Base-by-base conservation (phyloP, 2,888 invertebrate genomes). In the Watsonalla binaria region DNA sequence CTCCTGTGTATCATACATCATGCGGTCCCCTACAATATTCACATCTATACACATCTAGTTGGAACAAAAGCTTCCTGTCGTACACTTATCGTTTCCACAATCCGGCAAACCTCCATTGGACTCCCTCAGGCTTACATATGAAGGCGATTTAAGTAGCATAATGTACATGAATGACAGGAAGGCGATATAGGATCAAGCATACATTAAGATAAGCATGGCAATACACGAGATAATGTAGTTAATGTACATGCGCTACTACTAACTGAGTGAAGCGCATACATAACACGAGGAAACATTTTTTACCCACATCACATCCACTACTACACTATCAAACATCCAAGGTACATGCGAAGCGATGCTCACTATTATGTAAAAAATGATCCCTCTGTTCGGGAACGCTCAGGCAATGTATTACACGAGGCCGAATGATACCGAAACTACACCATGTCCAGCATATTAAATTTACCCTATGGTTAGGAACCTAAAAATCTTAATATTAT, bases 1-100 rank as follows among this genome's bases (percentile, higher is more conserved):
- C 69, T 68, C 71, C 68, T 65, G 80, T 78, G 79, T 81, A 76
- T 76, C 59, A 69, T 76, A 80, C 77, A 80, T 75, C 85, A 85
- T 85, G 86, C 85, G 70, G 68, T 79, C 73, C 73, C 82, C 80
- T 79, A 78, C 64, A 24, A 24, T 24, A 24, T 24, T 75, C 60
- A 72, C 70, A 74, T 78, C 78, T 81, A 82, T 78, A 76, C 69
- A 74, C 74, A 72, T 69, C 74, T 73, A 76, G 72, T 68, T 66
- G 63, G 37, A 74, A 78, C 75, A 77, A 65, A 79, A 81, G 80
- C 80, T 70, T 66, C 72, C 74, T 78, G 78, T 67, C 62, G 55
- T 68, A 59, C 56, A 59, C 52, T 59, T 54, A 60, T 55, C 52
- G 37, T 37, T 35, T 13, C 14, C n/a, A 37, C 35, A 33, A 14